Percentiles rank a stretch among this genome's conserved stretches.
Evolutionary conservation across 2,797 vertebrate genomes (phyloP).

Genomic region (Pangasius larnaudii): DNA sequence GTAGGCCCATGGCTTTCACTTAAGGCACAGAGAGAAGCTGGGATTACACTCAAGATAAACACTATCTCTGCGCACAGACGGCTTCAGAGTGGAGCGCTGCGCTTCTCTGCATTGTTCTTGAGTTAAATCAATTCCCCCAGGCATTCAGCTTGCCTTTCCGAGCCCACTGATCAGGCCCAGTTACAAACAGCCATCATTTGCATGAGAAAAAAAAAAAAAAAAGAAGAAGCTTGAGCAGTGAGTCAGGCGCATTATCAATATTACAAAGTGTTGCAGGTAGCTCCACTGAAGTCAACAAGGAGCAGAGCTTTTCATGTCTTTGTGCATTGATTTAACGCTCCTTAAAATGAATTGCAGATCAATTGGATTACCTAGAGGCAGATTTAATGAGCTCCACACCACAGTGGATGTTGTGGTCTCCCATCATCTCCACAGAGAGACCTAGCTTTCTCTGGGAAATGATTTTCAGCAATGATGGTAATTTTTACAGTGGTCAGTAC

Average conservation of each 20-base stretch:
- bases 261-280: conserved; percentile 80
- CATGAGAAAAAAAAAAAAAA: conserved; percentile 56
- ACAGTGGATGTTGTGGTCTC: conserved; percentile 67
- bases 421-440: conserved; percentile 45
- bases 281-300: conserved; percentile 77
- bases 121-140: conserved; percentile 75
- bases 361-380: conserved; percentile 79
- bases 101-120: conserved; percentile 70
- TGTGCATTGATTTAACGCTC: conserved; percentile 78
- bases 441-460: conserved; percentile 35
- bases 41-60: conserved; percentile 63
- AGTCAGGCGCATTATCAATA: conserved; percentile 76
- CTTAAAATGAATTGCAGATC: conserved; percentile 84
- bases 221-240: conserved; percentile 41
- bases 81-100: conserved; percentile 49
- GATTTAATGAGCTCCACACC: conserved; percentile 79
- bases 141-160: conserved; percentile 61
- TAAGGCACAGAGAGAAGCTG: conserved; percentile 53
- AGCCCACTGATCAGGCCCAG: conserved; percentile 69
- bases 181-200: conserved; percentile 65
- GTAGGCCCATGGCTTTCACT: conserved; percentile 47
- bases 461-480: conserved; percentile 21
- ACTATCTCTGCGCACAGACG: conserved; percentile 57
- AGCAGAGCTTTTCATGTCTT: conserved; percentile 78
- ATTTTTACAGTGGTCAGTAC: not conserved